Base-by-base conservation (phyloP, 2,888 invertebrate species). In the Rugalucina vietnamica region DNA sequence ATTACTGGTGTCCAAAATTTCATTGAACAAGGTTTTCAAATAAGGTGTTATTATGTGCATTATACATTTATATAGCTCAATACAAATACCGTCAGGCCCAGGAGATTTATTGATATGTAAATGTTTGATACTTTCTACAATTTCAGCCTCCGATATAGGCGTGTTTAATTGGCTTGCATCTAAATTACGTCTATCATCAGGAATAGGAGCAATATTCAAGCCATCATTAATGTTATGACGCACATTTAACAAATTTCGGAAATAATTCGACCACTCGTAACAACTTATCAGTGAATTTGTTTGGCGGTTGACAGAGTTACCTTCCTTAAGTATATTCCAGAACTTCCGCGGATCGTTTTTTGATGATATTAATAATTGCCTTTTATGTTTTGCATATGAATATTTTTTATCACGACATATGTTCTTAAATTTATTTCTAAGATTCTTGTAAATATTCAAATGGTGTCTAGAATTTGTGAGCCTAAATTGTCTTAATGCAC, bases 11-110 rank as follows among this genome's bases (percentile, higher is more conserved):
- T 50, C 49, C 24, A 71, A 49, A 49, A 78, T 34, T 70, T 78
- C 78, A 78, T 49, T 78, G 70, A 24, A 71, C 78, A 69, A 14
- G 70, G 21, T 18, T 24, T 49, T 71, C 34, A n/a, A 78, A 10
- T 29, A 39, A 50, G 29, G 37, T 54, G 69, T 24, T 21, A 43
- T 43, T 18, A 27, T n/a, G 24, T 70, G 10, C 37, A n/a, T n/a
- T n/a, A n/a, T n/a, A n/a, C n/a, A n/a, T n/a, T n/a, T n/a, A n/a
- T n/a, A n/a, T n/a, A n/a, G n/a, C n/a, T n/a, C n/a, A n/a, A n/a
- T n/a, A n/a, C n/a, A n/a, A n/a, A n/a, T n/a, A n/a, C n/a, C n/a
- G n/a, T n/a, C n/a, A n/a, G n/a, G n/a, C n/a, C n/a, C n/a, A n/a
- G n/a, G n/a, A n/a, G n/a, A n/a, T n/a, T n/a, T n/a, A n/a, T n/a